phyloP scores from a whole-genome alignment of 2,113 vertebrate species.

The Ascaphus truei region DNA sequence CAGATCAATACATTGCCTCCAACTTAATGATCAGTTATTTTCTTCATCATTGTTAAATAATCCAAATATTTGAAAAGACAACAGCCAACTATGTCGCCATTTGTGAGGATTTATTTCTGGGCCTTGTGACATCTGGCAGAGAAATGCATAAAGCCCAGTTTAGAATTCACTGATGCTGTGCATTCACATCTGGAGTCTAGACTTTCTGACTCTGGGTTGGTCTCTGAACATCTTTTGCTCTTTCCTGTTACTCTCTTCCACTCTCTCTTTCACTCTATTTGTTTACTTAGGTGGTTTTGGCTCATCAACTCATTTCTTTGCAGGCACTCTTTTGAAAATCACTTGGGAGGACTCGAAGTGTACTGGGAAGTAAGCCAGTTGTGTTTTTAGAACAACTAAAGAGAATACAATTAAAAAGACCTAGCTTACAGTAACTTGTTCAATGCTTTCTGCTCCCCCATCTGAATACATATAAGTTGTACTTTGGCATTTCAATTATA shows the following conservation, averaged over 20 bases:
- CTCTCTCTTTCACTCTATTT: constrained; percentile 40
- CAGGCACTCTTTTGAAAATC: constrained; percentile 20
- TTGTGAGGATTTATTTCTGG: constrained; percentile 61
- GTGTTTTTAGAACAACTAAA: background rate
- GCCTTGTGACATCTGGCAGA: constrained; percentile 75
- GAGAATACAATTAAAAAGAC: constrained; percentile 20
- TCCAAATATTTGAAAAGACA: constrained; percentile 48
- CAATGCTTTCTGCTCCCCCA: background rate
- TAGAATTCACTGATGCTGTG: constrained; percentile 49
- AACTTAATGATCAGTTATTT: constrained; percentile 51
- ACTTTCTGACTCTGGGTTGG: constrained; percentile 67
- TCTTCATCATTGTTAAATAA: background rate
- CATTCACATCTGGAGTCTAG: constrained; percentile 82
- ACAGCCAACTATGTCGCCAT: constrained; percentile 63
- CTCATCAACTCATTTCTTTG: constrained; percentile 37
- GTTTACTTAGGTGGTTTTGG: constrained; percentile 43
- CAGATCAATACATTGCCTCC: constrained; percentile 41
- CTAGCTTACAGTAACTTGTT: background rate
- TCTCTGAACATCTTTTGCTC: constrained; percentile 46
- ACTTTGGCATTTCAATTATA: background rate
- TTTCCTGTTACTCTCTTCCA: constrained; percentile 35
- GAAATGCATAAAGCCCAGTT: constrained; percentile 52
- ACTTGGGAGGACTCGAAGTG: constrained; percentile 12
- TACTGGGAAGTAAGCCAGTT: constrained; percentile 22
- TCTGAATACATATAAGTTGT: background rate